Conservation (phyloP, 2,113 vertebrate species). For the Oryctolagus cuniculus region mOryCun1.1 NC_091442.1:107723001-107723500, state of each 20-base stretch:
- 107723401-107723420: not conserved
- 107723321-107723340: not conserved
- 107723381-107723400: not conserved
- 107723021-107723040: slow-evolving; percentile 93
- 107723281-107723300: not conserved
- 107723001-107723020: slow-evolving; percentile 92
- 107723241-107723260: not conserved
- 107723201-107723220: not conserved
- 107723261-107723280: no score
- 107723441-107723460: slow-evolving; percentile 32
- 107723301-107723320: not conserved
- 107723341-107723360: not conserved
- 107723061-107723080: slow-evolving; percentile 90
- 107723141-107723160: not conserved
- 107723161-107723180: not conserved
- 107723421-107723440: not conserved
- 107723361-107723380: not conserved
- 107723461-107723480: not conserved
- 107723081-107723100: slow-evolving; percentile 18
- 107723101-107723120: not conserved
- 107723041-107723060: slow-evolving; percentile 94
- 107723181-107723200: not conserved
- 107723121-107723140: no score
- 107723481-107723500: slow-evolving; percentile 30
- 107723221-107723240: not conserved